Evolutionary conservation across 2,113 vertebrate genomes (phyloP).

Genomic region (Oostethus manadensis): DNA sequence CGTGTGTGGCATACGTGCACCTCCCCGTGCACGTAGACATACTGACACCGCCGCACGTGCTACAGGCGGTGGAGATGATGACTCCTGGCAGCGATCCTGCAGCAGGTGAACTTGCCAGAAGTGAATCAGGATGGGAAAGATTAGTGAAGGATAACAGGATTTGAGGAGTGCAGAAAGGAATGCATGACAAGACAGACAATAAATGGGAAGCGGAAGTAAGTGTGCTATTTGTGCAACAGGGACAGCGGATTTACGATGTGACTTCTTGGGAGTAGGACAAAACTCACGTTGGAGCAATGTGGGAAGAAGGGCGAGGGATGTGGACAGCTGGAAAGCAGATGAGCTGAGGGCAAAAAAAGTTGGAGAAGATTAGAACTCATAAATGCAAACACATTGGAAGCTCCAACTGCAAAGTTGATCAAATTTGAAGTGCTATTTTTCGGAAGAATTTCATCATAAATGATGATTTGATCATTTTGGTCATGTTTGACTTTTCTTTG

Average conservation of each 20-base stretch:
- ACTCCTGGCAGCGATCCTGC: slow-evolving; percentile 18
- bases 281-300: slow-evolving; percentile 14
- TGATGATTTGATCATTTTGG: too few species aligned
- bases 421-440: too few species aligned
- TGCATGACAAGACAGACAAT: slow-evolving; percentile 24
- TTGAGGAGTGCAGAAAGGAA: slow-evolving; percentile 22
- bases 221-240: slow-evolving; percentile 20
- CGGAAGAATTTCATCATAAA: too few species aligned
- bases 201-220: slow-evolving; percentile 42
- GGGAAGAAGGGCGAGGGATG: slow-evolving; percentile 16
- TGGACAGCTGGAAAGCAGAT: slow-evolving; percentile 14
- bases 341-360: not conserved
- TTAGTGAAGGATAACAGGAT: slow-evolving; percentile 35
- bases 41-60: slow-evolving; percentile 14
- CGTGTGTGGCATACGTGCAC: slow-evolving; percentile 1
- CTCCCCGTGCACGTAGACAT: slow-evolving; percentile 4
- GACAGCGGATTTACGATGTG: slow-evolving; percentile 9
- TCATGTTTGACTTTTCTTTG: too few species aligned
- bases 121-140: slow-evolving; percentile 44
- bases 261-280: slow-evolving; percentile 2
- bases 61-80: slow-evolving; percentile 41
- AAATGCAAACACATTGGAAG: too few species aligned
- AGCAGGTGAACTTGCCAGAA: slow-evolving; percentile 43
- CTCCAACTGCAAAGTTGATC: too few species aligned
- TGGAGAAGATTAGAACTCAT: not conserved